phyloP scores from a whole-genome alignment of 64 coral and sea anemone genomes.

The Montipora efflorescens region DNA sequence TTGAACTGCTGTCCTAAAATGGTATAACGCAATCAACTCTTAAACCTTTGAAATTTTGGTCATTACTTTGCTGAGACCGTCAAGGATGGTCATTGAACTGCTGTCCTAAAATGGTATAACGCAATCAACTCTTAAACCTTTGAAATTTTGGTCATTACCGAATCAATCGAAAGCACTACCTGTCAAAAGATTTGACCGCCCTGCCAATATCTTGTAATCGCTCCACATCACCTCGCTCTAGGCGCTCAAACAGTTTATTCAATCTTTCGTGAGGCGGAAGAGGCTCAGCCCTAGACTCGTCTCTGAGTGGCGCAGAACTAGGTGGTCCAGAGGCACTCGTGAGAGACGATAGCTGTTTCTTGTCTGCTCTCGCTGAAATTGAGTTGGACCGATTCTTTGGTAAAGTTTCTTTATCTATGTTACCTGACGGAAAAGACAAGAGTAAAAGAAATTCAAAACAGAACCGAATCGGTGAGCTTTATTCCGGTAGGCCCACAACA shows the following conservation, averaged over 20 bases:
- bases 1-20: too few relatives aligned
- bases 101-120: too few relatives aligned
- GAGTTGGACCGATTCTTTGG: conserved; percentile 21
- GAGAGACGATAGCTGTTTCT: background rate
- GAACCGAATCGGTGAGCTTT: too few relatives aligned
- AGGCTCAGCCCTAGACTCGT: conserved; percentile 1
- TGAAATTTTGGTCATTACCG: too few relatives aligned
- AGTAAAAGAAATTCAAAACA: background rate
- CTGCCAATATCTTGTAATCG: conserved; percentile 77
- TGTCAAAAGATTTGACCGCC: conserved; percentile 89
- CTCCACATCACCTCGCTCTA: conserved; percentile 78
- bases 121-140: too few relatives aligned
- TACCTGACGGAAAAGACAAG: background rate
- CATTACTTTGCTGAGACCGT: too few relatives aligned
- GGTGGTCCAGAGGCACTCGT: background rate
- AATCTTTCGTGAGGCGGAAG: conserved; percentile 68
- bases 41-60: too few relatives aligned
- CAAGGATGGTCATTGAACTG: too few relatives aligned
- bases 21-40: too few relatives aligned
- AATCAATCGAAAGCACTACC: background rate
- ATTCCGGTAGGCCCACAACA: too few relatives aligned
- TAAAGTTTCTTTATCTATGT: background rate
- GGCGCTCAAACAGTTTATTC: conserved; percentile 70
- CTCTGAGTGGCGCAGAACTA: background rate
- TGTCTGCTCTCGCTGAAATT: background rate